Base-by-base conservation (phyloP, 2,888 invertebrate species). In the Diploptera punctata region DNA sequence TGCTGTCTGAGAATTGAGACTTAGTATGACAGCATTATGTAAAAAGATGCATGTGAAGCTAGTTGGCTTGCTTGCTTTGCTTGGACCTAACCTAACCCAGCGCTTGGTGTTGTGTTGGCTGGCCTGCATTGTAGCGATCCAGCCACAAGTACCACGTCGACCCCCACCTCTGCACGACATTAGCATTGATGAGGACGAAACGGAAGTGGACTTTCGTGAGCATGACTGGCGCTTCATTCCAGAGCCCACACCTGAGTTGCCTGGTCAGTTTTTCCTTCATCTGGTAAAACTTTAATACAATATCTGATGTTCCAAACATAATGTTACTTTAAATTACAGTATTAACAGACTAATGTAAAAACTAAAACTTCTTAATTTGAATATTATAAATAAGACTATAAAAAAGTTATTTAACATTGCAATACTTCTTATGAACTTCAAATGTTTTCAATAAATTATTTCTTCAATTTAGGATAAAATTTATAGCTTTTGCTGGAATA, bases 171-270 rank as follows among this genome's bases (percentile, higher is more conserved):
- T 82, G 76, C 84, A 83, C 81, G 85, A 86, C 80, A 85, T 86
- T 81, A 85, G 85, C 81, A 80, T 86, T 79, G 86, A 86, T 79
- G 85, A 86, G 79, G 86, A 85, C 79, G 84, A 85, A 79, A 84
- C 83, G 65, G 86, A 86, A 80, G 84, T 84, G 81, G 85, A 85
- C 80, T 84, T 83, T 72, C 81, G 84, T 77, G 86, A 86, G 81
- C 86, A 86, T 80, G 86, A 86, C 81, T 86, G 86, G 86, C 83
- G 85, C 73, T 85, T 85, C 83, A 82, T 83, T 80, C 82, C 85
- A 79, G 43, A 62, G 33, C 70, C 47, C 49, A 61, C 61, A 31
- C 24, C 65, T 33, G 65, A 65, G 38, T 26, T 52, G 49, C 44
- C 62, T 65, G 70, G 62, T 62, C 65, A 70, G 70, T 54, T 19